Evolutionary conservation across 1,140 invertebrate species (phyloP).

Genomic region (Phortica variegata): DNA sequence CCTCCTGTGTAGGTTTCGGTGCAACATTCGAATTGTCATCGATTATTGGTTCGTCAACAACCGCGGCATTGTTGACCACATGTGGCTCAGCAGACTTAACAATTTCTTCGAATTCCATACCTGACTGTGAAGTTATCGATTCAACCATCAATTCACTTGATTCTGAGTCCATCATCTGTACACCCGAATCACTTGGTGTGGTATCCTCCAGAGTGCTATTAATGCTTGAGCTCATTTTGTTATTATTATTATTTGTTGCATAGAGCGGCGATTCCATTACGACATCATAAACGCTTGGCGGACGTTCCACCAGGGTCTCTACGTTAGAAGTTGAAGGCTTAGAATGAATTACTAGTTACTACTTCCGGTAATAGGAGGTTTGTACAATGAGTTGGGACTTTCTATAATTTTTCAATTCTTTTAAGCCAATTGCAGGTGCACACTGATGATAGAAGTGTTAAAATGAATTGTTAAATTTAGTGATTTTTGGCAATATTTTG

Average conservation of each 20-base stretch:
- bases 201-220: slow-evolving; percentile 52
- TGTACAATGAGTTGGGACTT: neutral
- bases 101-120: slow-evolving; percentile 54
- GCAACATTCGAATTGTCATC: slow-evolving; percentile 66
- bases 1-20: slow-evolving; percentile 6
- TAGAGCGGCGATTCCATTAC: slow-evolving; percentile 49
- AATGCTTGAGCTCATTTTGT: slow-evolving; percentile 49
- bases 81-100: slow-evolving; percentile 1
- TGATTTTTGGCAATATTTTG: too few species aligned
- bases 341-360: too few species aligned
- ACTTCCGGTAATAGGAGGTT: too few species aligned
- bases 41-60: slow-evolving; percentile 49
- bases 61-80: slow-evolving; percentile 11
- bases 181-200: slow-evolving; percentile 59
- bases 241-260: slow-evolving; percentile 37
- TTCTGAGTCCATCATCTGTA: slow-evolving; percentile 61
- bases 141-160: slow-evolving; percentile 59
- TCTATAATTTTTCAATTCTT: slow-evolving; percentile 8
- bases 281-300: slow-evolving; percentile 31
- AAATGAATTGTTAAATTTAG: slow-evolving; percentile 3
- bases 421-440: slow-evolving; percentile 14
- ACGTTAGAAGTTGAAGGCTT: slow-evolving; percentile 8
- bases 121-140: slow-evolving; percentile 59
- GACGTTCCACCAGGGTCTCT: slow-evolving; percentile 29
- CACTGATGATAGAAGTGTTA: slow-evolving; percentile 7